phyloP scores from a whole-genome alignment of 2,888 invertebrate species.

The Caenorhabditis doughertyi region DNA sequence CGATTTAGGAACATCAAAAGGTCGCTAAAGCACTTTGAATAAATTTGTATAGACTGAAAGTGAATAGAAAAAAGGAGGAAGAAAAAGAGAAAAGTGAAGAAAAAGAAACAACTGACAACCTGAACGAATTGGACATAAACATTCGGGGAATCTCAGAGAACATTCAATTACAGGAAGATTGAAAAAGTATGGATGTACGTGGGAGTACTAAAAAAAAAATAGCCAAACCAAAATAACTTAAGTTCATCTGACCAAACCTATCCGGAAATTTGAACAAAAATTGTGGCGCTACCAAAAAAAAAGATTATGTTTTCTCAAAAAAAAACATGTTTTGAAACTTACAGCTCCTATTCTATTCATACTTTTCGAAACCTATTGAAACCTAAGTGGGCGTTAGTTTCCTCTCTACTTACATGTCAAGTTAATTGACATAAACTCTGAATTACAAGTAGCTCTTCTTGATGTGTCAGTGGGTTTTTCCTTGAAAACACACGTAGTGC shows the following conservation, averaged over 20 bases:
- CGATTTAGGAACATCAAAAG: constrained; percentile 17
- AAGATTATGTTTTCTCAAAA: too few relatives aligned
- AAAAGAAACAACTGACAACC: constrained; percentile 9
- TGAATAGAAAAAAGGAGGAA: background rate
- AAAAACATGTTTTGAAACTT: too few relatives aligned
- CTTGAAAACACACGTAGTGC: constrained; percentile 29
- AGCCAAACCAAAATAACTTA: background rate
- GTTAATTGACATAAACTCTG: constrained; percentile 53
- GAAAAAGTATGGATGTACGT: background rate
- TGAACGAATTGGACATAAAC: constrained; percentile 30
- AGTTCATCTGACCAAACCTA: too few relatives aligned
- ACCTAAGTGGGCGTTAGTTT: constrained; percentile 13
- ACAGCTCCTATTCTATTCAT: too few relatives aligned
- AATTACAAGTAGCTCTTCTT: constrained; percentile 35
- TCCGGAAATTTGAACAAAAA: background rate
- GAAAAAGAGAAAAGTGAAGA: background rate
- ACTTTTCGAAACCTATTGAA: too few relatives aligned
- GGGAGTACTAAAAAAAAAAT: background rate
- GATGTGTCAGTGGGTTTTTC: constrained; percentile 7
- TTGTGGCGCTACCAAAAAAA: too few relatives aligned
- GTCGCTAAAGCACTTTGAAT: constrained; percentile 34
- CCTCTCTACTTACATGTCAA: constrained; percentile 18
- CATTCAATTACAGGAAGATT: constrained; percentile 39
- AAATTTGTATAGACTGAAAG: constrained; percentile 12
- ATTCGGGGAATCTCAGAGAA: constrained; percentile 16